A percentile compares a stretch with the other conserved stretches of the same genome.
Conservation (phyloP, 2,113 vertebrate genomes). For the Lamprologus sp. region DNA sequence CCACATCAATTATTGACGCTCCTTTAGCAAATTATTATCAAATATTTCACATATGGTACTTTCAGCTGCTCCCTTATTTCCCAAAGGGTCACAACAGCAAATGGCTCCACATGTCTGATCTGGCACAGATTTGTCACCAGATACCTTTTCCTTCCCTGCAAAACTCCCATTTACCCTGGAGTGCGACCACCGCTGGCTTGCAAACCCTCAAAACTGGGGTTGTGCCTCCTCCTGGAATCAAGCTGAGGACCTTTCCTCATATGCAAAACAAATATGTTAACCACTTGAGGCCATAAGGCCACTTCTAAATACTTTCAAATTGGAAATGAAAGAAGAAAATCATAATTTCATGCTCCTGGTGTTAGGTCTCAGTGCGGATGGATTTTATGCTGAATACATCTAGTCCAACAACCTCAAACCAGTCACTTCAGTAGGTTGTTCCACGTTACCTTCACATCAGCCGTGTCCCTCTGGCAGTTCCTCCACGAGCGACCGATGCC, state of each 20-base stretch:
- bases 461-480: constrained; percentile 95
- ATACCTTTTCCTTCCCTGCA: neutral
- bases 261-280: neutral
- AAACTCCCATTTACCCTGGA: neutral
- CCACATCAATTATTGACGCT: neutral
- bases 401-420: neutral
- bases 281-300: neutral
- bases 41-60: neutral
- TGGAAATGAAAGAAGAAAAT: neutral
- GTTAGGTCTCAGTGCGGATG: neutral
- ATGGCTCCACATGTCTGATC: neutral
- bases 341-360: neutral
- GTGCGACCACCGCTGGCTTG: neutral
- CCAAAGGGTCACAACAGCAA: neutral
- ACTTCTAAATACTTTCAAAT: neutral
- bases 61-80: neutral
- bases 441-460: constrained; percentile 89
- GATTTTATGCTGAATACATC: neutral
- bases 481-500: constrained; percentile 92
- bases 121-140: neutral
- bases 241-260: neutral
- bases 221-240: neutral
- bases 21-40: neutral
- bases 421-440: neutral
- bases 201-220: neutral